Percentiles rank a stretch among this genome's conserved stretches.
Evolutionary conservation across 2,113 vertebrate species (phyloP).

Genomic region (Daboia siamensis): DNA sequence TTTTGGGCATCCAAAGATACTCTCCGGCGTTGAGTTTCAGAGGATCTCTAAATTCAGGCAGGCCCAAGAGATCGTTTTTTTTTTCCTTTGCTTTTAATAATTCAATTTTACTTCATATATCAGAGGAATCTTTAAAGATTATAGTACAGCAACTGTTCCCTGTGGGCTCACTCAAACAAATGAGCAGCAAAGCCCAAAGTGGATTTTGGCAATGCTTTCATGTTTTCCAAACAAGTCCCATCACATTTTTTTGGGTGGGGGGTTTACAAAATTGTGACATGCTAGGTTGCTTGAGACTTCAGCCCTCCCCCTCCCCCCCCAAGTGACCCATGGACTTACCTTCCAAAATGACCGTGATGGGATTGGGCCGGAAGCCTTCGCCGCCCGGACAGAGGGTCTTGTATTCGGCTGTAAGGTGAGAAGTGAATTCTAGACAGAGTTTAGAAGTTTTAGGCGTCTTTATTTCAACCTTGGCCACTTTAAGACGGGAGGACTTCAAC

Average conservation of each 20-base stretch:
- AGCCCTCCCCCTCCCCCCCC: no score
- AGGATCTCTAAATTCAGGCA: background rate
- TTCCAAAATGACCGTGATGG: slow-evolving; percentile 90
- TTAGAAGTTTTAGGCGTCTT: background rate
- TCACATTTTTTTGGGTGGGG: background rate
- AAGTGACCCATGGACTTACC: slow-evolving; percentile 65
- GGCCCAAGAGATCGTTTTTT: background rate
- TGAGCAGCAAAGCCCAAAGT: background rate
- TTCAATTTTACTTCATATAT: background rate
- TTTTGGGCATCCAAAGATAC: background rate
- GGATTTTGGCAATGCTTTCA: background rate
- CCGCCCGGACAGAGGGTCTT: slow-evolving; percentile 92
- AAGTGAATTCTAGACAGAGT: background rate
- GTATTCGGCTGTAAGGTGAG: slow-evolving; percentile 80
- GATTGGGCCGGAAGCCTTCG: slow-evolving; percentile 90
- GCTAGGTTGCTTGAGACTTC: background rate
- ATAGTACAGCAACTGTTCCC: background rate
- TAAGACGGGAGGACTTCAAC: background rate
- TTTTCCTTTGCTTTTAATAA: background rate
- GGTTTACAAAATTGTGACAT: background rate
- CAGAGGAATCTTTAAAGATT: background rate
- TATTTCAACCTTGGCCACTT: background rate
- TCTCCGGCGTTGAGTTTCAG: background rate
- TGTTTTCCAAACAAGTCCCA: background rate
- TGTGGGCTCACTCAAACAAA: background rate